phyloP scores from a whole-genome alignment of 2,888 invertebrate genomes.

The Nomada lathburiana region DNA sequence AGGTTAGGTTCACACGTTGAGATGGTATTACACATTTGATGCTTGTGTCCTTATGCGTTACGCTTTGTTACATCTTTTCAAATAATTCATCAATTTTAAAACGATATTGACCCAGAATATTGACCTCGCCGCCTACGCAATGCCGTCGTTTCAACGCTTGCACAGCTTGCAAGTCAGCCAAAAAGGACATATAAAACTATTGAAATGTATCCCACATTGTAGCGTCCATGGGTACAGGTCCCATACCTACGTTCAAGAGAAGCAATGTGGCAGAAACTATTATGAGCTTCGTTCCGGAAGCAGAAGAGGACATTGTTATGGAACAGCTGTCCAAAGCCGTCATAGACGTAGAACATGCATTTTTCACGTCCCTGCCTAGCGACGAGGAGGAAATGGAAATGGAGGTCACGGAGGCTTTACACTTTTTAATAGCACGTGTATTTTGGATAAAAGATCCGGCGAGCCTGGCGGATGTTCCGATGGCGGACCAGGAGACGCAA shows the following conservation, averaged over 20 bases:
- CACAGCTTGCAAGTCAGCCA: no score
- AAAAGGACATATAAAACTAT: no score
- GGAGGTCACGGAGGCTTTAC: slow-evolving; percentile 56
- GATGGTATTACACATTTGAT: no score
- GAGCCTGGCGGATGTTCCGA: neutral
- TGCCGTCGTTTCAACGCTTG: no score
- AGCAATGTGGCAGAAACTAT: slow-evolving; percentile 59
- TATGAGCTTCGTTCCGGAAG: slow-evolving; percentile 49
- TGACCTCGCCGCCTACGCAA: no score
- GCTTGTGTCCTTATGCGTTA: no score
- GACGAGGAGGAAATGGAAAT: slow-evolving; percentile 22
- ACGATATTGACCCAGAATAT: no score
- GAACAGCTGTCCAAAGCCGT: slow-evolving; percentile 20
- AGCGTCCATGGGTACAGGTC: slow-evolving; percentile 58
- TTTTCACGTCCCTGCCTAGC: neutral
- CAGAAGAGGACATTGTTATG: neutral
- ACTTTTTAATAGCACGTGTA: slow-evolving; percentile 62
- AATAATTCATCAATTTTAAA: no score
- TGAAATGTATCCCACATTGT: neutral
- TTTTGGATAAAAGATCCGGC: slow-evolving; percentile 70
- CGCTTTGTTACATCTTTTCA: no score
- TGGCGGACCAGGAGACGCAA: slow-evolving; percentile 44
- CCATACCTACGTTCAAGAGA: slow-evolving; percentile 63
- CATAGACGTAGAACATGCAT: neutral
- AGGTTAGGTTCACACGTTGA: no score